phyloP scores from a whole-genome alignment of 2,888 invertebrate genomes.

The Seira sanloemensis region DNA sequence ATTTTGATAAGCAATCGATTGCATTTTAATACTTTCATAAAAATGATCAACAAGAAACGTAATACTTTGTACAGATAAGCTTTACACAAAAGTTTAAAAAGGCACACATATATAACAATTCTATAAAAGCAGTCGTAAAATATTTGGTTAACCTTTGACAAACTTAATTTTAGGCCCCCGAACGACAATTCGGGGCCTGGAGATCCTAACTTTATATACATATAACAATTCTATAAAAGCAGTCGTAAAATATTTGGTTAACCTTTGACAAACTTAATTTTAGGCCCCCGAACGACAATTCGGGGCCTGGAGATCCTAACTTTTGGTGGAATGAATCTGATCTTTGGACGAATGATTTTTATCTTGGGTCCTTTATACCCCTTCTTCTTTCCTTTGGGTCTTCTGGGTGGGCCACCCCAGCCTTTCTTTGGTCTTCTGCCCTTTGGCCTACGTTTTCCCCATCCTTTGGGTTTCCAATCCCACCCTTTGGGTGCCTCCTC shows the following conservation, averaged over 20 bases:
- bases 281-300: slow-evolving; percentile 43
- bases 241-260: slow-evolving; percentile 23
- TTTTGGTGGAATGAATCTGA: slow-evolving; percentile 46
- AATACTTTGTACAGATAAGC: slow-evolving; percentile 22
- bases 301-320: slow-evolving; percentile 40
- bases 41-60: slow-evolving; percentile 26
- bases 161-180: slow-evolving; percentile 44
- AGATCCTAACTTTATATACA: slow-evolving; percentile 43
- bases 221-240: slow-evolving; percentile 3
- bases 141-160: slow-evolving; percentile 44
- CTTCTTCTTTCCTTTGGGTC: slow-evolving; percentile 24
- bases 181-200: slow-evolving; percentile 40
- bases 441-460: slow-evolving; percentile 22
- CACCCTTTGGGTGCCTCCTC: not conserved
- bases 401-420: slow-evolving; percentile 16
- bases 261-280: slow-evolving; percentile 46
- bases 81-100: slow-evolving; percentile 21
- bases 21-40: not conserved
- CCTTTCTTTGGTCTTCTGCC: slow-evolving; percentile 30
- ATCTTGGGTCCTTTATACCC: slow-evolving; percentile 29
- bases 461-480: slow-evolving; percentile 11
- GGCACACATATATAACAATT: slow-evolving; percentile 25
- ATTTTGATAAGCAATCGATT: not conserved
- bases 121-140: not conserved
- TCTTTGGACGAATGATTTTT: slow-evolving; percentile 42